Evolutionary conservation across 2,113 vertebrate species (phyloP).

Genomic region (Motacilla tschutschensis): DNA sequence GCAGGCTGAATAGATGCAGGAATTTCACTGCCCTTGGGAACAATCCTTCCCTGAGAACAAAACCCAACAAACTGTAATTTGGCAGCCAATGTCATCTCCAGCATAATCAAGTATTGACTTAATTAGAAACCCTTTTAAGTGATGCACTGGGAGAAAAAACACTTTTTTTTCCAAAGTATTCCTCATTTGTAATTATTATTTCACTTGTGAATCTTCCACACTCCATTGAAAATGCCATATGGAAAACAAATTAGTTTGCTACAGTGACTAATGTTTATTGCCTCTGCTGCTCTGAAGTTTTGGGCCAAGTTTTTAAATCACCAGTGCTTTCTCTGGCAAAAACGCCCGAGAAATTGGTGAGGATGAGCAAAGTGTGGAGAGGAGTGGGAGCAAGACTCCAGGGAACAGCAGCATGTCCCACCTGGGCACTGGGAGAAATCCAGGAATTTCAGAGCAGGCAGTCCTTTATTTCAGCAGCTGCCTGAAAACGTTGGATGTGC

Average conservation of each 20-base stretch:
- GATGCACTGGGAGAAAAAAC: constrained; percentile 58
- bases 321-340: constrained; percentile 9
- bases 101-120: constrained; percentile 59
- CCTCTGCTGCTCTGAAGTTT: constrained; percentile 49
- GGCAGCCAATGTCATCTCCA: constrained; percentile 51
- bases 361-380: neutral
- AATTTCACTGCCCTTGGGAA: constrained; percentile 31
- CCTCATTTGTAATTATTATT: constrained; percentile 63
- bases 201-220: constrained; percentile 48
- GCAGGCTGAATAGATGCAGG: neutral
- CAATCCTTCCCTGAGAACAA: constrained; percentile 23
- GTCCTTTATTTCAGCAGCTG: neutral
- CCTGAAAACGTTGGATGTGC: neutral
- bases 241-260: constrained; percentile 65
- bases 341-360: neutral
- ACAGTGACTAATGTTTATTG: constrained; percentile 51
- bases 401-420: neutral
- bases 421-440: neutral
- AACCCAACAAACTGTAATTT: constrained; percentile 35
- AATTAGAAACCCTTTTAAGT: constrained; percentile 67
- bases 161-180: constrained; percentile 27
- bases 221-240: constrained; percentile 53
- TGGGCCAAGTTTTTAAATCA: constrained; percentile 36
- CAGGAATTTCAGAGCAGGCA: neutral
- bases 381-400: neutral